Evolutionary conservation across 2,888 invertebrate genomes (phyloP).

Genomic region (Cheiracanthium punctorium): DNA sequence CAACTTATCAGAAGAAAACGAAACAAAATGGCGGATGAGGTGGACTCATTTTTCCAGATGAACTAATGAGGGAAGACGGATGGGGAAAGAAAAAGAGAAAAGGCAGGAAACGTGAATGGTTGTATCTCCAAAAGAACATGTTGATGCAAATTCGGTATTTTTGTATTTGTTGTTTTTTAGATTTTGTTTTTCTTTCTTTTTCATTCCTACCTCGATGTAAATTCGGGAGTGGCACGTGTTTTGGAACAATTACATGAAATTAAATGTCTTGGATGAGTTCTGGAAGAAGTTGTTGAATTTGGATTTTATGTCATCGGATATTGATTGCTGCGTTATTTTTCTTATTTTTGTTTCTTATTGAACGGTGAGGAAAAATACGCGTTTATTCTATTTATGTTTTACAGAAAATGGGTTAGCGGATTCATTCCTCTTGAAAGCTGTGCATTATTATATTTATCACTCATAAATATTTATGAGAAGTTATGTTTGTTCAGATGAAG

Average conservation of each 20-base stretch:
- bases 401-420: neutral
- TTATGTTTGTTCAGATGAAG: too few species aligned
- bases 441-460: neutral
- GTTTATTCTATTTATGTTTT: neutral
- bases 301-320: constrained; percentile 3
- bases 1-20: too few species aligned
- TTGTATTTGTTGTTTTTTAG: neutral
- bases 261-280: neutral
- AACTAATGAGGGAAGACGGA: neutral
- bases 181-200: neutral
- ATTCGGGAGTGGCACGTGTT: constrained; percentile 15
- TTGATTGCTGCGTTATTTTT: neutral
- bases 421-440: neutral
- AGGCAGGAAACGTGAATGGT: neutral
- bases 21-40: neutral
- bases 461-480: neutral
- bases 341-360: neutral
- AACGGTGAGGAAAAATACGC: neutral
- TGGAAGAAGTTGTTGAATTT: constrained; percentile 1
- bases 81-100: neutral
- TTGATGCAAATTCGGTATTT: constrained; percentile 9
- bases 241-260: constrained; percentile 9
- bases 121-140: neutral
- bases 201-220: neutral
- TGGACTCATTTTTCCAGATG: neutral